These are phyloP conservation scores for Phymanthus crucifer DNA, from an alignment of 92 coral and sea anemone species.

Conservation along the genomic window DNA sequence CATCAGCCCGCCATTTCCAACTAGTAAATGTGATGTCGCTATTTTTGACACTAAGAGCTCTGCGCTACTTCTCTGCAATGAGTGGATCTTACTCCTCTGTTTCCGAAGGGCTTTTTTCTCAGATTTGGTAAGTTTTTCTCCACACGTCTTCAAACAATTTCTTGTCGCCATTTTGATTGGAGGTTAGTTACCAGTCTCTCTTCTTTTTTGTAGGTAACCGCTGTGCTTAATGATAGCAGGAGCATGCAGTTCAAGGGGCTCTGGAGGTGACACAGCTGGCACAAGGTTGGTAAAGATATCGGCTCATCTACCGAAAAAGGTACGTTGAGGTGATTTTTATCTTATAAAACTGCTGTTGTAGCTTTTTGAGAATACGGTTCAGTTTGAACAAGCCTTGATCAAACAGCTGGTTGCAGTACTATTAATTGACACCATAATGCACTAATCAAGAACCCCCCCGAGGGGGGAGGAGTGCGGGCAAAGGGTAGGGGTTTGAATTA, in stretches of 20 bases:
- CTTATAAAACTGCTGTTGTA: background rate
- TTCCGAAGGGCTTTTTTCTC: slow-evolving; percentile 87
- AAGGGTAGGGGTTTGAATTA: too few species aligned
- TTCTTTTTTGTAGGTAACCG: background rate
- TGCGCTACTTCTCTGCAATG: slow-evolving; percentile 58
- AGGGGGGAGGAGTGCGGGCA: too few species aligned
- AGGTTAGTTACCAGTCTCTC: slow-evolving; percentile 13
- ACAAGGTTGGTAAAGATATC: background rate
- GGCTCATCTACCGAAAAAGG: background rate
- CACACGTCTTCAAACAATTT: slow-evolving; percentile 43
- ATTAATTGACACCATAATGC: too few species aligned
- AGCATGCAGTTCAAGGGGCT: background rate
- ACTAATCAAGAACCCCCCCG: too few species aligned
- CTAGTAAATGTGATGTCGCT: slow-evolving; percentile 80
- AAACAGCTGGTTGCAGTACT: background rate
- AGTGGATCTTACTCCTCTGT: slow-evolving; percentile 70
- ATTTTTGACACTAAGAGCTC: slow-evolving; percentile 65
- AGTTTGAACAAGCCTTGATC: background rate
- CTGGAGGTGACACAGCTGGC: background rate
- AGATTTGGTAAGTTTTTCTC: slow-evolving; percentile 75
- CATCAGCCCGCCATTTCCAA: slow-evolving; percentile 95
- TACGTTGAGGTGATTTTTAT: background rate
- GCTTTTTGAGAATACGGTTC: background rate
- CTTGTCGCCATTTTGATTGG: slow-evolving; percentile 80
- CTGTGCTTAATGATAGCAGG: background rate